Conservation (phyloP, 2,888 invertebrate genomes). For the Melanotus villosus region DNA sequence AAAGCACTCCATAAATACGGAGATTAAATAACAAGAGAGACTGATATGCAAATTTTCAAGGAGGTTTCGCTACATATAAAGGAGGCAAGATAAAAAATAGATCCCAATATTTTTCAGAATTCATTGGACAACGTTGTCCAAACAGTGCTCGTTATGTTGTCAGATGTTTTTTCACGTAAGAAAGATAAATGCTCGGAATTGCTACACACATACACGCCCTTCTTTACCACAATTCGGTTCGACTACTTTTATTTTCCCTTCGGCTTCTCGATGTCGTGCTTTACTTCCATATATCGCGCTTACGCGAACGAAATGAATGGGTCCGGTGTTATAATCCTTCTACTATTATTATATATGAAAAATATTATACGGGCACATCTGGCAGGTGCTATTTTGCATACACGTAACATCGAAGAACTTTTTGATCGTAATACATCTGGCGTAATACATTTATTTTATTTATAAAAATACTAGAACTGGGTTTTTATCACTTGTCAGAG, state of each 20-base stretch:
- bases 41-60: conserved; percentile 38
- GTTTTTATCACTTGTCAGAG: no score
- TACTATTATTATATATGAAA: conserved; percentile 8
- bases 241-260: conserved; percentile 29
- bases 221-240: conserved; percentile 23
- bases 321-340: conserved; percentile 19
- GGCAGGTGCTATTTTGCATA: conserved; percentile 3
- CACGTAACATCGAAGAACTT: background rate
- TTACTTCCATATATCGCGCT: conserved; percentile 35
- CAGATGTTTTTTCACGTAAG: conserved; percentile 50
- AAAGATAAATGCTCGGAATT: conserved; percentile 53
- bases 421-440: no score
- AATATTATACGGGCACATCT: conserved; percentile 1
- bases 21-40: conserved; percentile 32
- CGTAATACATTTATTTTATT: no score
- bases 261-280: conserved; percentile 22
- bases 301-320: conserved; percentile 33
- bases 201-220: conserved; percentile 37
- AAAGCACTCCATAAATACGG: conserved; percentile 29
- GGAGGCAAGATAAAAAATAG: conserved; percentile 36
- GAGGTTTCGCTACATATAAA: conserved; percentile 11
- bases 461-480: no score
- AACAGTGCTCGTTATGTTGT: conserved; percentile 44
- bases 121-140: conserved; percentile 40
- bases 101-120: conserved; percentile 38